Base-by-base conservation (phyloP, 1,140 invertebrate genomes). In the Lordiphosa collinella region DNA sequence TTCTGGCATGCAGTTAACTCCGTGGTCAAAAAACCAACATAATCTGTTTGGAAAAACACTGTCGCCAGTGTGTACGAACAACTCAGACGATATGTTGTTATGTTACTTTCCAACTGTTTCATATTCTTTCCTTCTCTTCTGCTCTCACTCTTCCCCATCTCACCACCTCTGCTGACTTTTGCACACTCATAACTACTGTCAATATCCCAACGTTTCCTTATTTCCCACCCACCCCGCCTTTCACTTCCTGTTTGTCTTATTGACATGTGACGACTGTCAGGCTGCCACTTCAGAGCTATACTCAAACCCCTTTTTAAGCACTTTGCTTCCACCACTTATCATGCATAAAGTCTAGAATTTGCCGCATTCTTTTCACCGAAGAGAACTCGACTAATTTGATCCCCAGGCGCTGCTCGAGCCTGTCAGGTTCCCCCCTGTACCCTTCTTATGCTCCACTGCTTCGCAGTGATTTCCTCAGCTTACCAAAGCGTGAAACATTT, bases 341-440 rank as follows among this genome's bases (percentile, higher is more conserved):
- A 53, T 62, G 53, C 52, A 72, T 36, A 68, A 53, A 58, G 62
- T 55, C 61, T 61, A 56, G 50, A 62, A 78, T 72, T 78, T 78
- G 70, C 70, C 44, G 65, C 65, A 79, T 78, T 79, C 74, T 60
- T 80, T 65, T 13, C 25, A 47, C 11, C 3, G 29, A 47, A 66
- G 57, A 70, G 69, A 69, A 66, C 75, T 75, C 75, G 66, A 80
- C 75, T 80, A 80, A 80, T 80, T 80, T 80, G 76, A 75, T 80
- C 75, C 75, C 75, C 47, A 75, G 75, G 76, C 75, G 76, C 75
- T 74, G 74, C 68, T 79, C 72, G 67, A 47, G 73, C 51, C 59
- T 56, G 50, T 57, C 47, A 38, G 51, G 44, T 63, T 49, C 10
- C 49, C 12, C 6, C 3, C 18, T n/a, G 48, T 56, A 31, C 46